Percentiles rank a stretch among this genome's conserved stretches.
These are phyloP conservation scores for Eunapius fragilis DNA, from an alignment of 37 sponge, comb jelly and placozoan genomes.

Conservation along the genomic window DNA sequence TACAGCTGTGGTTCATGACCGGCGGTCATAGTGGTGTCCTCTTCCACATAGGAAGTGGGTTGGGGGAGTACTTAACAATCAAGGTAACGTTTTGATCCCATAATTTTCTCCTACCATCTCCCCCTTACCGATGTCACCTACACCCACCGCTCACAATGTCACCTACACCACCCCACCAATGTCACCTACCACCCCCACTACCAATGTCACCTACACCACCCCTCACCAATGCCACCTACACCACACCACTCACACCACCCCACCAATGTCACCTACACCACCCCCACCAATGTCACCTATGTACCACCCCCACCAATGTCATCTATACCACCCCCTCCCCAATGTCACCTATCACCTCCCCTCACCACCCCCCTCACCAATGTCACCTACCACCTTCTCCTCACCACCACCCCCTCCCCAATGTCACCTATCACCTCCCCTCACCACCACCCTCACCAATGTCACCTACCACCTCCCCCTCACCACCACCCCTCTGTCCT, in stretches of 20 bases:
- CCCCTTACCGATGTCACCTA: too few species aligned
- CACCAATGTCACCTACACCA: neutral
- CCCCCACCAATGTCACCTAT: too few species aligned
- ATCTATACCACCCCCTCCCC: neutral
- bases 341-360: too few species aligned
- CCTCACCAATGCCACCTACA: neutral
- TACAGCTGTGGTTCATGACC: conserved; percentile 41
- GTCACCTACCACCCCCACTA: too few species aligned
- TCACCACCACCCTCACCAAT: neutral
- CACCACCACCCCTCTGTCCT: neutral
- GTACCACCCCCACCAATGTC: neutral
- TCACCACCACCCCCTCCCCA: neutral
- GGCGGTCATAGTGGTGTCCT: conserved; percentile 1
- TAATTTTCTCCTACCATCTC: neutral
- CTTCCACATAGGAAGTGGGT: conserved; percentile 8
- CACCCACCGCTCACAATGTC: neutral
- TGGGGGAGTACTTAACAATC: conserved; percentile 2
- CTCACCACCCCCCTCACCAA: neutral
- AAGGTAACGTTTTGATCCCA: conserved; percentile 1
- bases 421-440: neutral
- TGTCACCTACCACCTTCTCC: neutral
- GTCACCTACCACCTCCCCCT: neutral
- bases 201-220: too few species aligned
- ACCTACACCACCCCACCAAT: neutral
- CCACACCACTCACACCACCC: neutral